These are phyloP conservation scores for Xiphydria camelus DNA, from an alignment of 2,888 invertebrate species.

Conservation along the genomic window DNA sequence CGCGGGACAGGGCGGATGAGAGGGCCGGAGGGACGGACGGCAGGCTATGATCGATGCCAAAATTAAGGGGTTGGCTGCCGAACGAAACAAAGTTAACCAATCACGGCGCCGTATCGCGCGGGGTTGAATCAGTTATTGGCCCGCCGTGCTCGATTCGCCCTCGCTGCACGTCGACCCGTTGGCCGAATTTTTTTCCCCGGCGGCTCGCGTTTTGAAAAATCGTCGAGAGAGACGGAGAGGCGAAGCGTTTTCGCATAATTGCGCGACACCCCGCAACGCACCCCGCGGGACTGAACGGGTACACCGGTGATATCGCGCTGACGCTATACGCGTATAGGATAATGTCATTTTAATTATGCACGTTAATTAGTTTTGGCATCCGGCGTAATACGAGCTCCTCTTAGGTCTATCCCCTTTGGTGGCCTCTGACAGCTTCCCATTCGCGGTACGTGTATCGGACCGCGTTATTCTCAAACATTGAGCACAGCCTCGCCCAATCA, in stretches of 20 bases:
- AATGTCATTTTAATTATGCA: slow-evolving; percentile 53
- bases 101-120: slow-evolving; percentile 35
- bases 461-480: too few species aligned
- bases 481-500: too few species aligned
- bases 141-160: slow-evolving; percentile 26
- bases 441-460: not conserved
- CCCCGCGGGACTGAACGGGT: not conserved
- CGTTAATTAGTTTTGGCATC: slow-evolving; percentile 50
- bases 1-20: slow-evolving; percentile 17
- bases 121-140: slow-evolving; percentile 36
- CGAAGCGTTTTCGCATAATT: not conserved
- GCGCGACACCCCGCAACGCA: not conserved
- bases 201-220: not conserved
- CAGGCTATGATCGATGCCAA: slow-evolving; percentile 47
- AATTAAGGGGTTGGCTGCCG: slow-evolving; percentile 46
- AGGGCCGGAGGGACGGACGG: slow-evolving; percentile 16
- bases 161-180: slow-evolving; percentile 31
- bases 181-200: slow-evolving; percentile 31
- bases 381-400: slow-evolving; percentile 9
- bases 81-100: slow-evolving; percentile 51
- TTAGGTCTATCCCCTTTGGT: too few species aligned
- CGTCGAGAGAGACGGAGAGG: not conserved
- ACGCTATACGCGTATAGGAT: slow-evolving; percentile 29
- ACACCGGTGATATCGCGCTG: not conserved
- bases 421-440: not conserved